A percentile compares a stretch with the other conserved stretches of the same genome.
These are phyloP conservation scores for Parapristionchus giblindavisi DNA, from an alignment of 2,888 invertebrate species.

Conservation along the genomic window DNA sequence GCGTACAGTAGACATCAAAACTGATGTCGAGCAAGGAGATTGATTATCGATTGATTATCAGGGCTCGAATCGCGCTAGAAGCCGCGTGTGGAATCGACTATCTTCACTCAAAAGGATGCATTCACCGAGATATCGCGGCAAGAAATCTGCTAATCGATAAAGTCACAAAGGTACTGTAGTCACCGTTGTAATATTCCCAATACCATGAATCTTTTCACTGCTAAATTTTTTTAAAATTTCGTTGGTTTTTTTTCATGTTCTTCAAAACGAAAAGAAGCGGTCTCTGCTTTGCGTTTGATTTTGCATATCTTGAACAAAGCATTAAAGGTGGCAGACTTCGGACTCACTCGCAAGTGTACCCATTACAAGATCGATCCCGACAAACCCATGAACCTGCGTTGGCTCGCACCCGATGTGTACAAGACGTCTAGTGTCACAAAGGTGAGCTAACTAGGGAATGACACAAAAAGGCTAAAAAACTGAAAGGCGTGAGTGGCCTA, in stretches of 20 bases:
- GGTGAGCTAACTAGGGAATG: too few species aligned
- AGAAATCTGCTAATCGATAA: slow-evolving; percentile 43
- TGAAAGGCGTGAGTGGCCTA: too few species aligned
- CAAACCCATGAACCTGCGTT: slow-evolving; percentile 50
- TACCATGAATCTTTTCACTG: too few species aligned
- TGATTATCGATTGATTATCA: not conserved
- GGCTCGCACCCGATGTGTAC: slow-evolving; percentile 50
- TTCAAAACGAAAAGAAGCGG: too few species aligned
- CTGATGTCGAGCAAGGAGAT: not conserved
- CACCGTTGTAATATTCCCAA: too few species aligned
- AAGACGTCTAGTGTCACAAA: slow-evolving; percentile 43
- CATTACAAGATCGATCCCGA: slow-evolving; percentile 49
- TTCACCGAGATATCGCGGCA: slow-evolving; percentile 43
- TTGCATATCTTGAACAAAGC: too few species aligned
- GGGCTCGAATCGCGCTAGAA: slow-evolving; percentile 43
- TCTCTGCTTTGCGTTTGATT: too few species aligned
- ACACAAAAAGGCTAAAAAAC: too few species aligned
- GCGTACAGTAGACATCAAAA: not conserved
- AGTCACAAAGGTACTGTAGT: slow-evolving; percentile 34
- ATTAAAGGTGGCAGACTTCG: slow-evolving; percentile 48
- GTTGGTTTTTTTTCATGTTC: too few species aligned
- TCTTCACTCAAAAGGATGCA: slow-evolving; percentile 43
- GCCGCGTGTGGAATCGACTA: slow-evolving; percentile 47
- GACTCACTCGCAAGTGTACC: slow-evolving; percentile 43
- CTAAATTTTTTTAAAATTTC: too few species aligned